Evolutionary conservation across 2,888 invertebrate genomes (phyloP).

Genomic region (Leptinotarsa rubiginosa): DNA sequence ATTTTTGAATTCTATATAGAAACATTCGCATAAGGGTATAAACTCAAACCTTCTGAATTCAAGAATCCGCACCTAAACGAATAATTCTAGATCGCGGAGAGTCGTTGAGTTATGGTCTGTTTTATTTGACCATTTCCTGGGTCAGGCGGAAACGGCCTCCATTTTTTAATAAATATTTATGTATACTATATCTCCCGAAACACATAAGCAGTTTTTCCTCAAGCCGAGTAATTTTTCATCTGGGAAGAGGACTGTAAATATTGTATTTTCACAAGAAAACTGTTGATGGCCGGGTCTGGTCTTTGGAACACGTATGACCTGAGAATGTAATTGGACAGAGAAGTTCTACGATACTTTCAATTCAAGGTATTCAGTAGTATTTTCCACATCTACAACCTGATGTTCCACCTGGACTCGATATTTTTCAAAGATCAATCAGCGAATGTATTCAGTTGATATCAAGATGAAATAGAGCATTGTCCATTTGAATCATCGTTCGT

Average conservation of each 20-base stretch:
- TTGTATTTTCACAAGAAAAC: constrained; percentile 13
- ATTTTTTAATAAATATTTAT: constrained; percentile 54
- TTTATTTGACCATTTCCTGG: constrained; percentile 44
- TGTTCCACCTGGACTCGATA: background rate
- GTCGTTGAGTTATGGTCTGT: constrained; percentile 38
- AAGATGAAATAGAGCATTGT: constrained; percentile 27
- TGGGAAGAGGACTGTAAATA: constrained; percentile 33
- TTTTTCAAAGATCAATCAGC: constrained; percentile 24
- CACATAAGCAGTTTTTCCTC: constrained; percentile 41
- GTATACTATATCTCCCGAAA: constrained; percentile 41
- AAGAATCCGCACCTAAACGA: constrained; percentile 27
- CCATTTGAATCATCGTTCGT: constrained; percentile 29
- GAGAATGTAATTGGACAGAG: no score
- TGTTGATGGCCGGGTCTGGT: background rate
- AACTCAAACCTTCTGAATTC: constrained; percentile 26
- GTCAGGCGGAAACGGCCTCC: constrained; percentile 44
- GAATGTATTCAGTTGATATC: constrained; percentile 27
- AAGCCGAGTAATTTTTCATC: constrained; percentile 32
- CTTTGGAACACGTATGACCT: no score
- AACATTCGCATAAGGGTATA: background rate
- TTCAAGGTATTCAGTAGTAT: background rate
- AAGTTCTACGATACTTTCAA: background rate
- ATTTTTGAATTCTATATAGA: background rate
- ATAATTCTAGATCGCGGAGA: constrained; percentile 24
- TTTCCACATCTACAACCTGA: background rate